Evolutionary conservation across 2,113 vertebrate genomes (phyloP).

Genomic region (Eptesicus fuscus): DNA sequence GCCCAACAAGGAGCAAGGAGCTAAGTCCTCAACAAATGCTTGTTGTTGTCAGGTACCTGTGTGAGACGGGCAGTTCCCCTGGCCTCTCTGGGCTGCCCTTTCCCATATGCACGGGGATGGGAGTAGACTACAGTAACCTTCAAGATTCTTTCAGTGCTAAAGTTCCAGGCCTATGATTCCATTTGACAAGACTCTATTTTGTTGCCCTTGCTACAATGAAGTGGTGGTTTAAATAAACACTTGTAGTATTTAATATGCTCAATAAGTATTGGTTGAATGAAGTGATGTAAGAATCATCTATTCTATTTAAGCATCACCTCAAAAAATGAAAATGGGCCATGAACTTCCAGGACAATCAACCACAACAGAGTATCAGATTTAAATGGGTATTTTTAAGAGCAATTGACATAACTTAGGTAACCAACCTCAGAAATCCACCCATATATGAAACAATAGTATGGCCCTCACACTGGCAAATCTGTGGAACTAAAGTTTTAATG

Average conservation of each 20-base stretch:
- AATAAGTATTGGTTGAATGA: background rate
- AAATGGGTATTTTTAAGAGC: background rate
- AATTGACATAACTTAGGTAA: background rate
- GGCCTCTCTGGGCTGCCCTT: background rate
- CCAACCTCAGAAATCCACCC: background rate
- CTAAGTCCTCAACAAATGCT: background rate
- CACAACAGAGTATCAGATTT: background rate
- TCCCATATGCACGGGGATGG: background rate
- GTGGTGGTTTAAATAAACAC: slow-evolving; percentile 1
- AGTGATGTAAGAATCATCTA: background rate
- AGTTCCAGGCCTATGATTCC: background rate
- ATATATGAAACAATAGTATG: background rate
- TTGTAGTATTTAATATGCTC: background rate
- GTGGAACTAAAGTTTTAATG: background rate
- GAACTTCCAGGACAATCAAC: background rate
- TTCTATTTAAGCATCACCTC: background rate
- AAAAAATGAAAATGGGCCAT: background rate
- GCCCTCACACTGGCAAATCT: background rate
- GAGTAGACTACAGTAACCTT: background rate
- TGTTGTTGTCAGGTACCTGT: background rate
- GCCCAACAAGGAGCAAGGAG: background rate
- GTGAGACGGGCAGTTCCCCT: background rate
- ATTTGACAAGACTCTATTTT: background rate
- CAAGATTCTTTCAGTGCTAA: background rate
- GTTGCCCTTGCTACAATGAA: background rate